Percentiles rank a stretch among this genome's conserved stretches.
These are phyloP conservation scores for Amitus sp. DNA, from an alignment of 2,888 invertebrate species.

Conservation along the genomic window DNA sequence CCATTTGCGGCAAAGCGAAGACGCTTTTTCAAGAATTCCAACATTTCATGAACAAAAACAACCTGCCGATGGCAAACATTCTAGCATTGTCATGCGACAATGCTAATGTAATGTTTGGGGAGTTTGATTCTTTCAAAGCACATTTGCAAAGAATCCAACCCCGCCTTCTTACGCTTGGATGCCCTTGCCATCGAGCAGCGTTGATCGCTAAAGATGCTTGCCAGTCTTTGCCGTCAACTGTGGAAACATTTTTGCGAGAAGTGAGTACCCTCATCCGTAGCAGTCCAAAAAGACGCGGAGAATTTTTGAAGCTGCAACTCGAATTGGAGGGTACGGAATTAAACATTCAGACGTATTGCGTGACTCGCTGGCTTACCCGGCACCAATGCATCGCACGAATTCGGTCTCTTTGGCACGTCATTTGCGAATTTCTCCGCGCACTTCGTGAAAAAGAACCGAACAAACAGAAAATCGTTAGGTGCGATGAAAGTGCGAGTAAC, in stretches of 20 bases:
- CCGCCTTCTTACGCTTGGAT: conserved; percentile 14
- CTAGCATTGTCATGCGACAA: conserved; percentile 7
- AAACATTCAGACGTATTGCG: neutral
- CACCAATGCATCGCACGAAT: neutral
- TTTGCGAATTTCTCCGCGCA: neutral
- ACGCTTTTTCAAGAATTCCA: too few relatives aligned
- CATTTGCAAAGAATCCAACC: neutral
- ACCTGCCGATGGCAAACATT: too few relatives aligned
- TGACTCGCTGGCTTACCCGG: neutral
- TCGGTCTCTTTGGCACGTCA: neutral
- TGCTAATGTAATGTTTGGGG: neutral
- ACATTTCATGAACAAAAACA: too few relatives aligned
- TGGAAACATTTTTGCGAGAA: conserved; percentile 3
- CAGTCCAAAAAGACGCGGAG: conserved; percentile 10
- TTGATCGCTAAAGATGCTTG: conserved; percentile 21
- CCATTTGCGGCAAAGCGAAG: neutral
- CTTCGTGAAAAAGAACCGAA: neutral
- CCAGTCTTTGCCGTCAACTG: conserved; percentile 9
- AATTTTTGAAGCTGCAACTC: conserved; percentile 9
- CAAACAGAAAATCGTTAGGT: neutral
- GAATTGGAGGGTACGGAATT: neutral
- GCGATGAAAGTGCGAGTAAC: neutral
- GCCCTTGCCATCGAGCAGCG: conserved; percentile 22
- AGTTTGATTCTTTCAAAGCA: neutral
- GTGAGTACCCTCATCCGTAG: conserved; percentile 9